Evolutionary conservation across 2,797 vertebrate species (phyloP), one percentile per base, ranked within the genome.

Genomic region (Florisuga fusca): DNA sequence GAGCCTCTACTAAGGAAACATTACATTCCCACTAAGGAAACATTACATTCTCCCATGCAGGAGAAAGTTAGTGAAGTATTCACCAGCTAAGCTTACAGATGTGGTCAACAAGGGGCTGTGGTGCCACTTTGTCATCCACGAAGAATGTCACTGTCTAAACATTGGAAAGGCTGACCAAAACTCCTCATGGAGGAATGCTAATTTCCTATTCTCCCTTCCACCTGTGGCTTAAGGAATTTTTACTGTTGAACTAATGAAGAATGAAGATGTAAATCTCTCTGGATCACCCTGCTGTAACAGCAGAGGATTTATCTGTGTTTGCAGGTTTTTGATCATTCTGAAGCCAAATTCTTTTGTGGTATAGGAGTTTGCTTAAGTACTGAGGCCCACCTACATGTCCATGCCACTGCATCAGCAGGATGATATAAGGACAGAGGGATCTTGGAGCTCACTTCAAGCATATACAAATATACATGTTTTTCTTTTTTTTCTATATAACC

Each of bases 31-130:
- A 33, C 6, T 31, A 29, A 82, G 45, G 64, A 81, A 68, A 38
- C 4, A 4, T 43, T 13, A 73, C 4, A n/a, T n/a, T n/a, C n/a
- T n/a, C n/a, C n/a, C n/a, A n/a, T 41, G 45, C 0, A 5, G 31
- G 21, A 78, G 33, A 64, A 51, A 59, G 26, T 4, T 81, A n/a
- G n/a, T n/a, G n/a, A 73, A 38, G 29, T 43, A 10, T 18, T 87
- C n/a, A 9, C 5, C 54, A 82, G 19, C 33, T 66, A 25, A 54
- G 25, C 14, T 62, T 41, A 31, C 14, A 50, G 20, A 16, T 14
- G 46, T 53, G 27, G 41, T 26, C 72, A 41, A n/a, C n/a, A 34
- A 41, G 57, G 31, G 31, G n/a, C 31, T 23, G 55, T 9, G 27
- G 29, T 15, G 57, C 50, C 71, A 15, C 34, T 34, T 53, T 10